Conservation (phyloP, 2,113 vertebrate genomes). For the Butorides virescens region DNA sequence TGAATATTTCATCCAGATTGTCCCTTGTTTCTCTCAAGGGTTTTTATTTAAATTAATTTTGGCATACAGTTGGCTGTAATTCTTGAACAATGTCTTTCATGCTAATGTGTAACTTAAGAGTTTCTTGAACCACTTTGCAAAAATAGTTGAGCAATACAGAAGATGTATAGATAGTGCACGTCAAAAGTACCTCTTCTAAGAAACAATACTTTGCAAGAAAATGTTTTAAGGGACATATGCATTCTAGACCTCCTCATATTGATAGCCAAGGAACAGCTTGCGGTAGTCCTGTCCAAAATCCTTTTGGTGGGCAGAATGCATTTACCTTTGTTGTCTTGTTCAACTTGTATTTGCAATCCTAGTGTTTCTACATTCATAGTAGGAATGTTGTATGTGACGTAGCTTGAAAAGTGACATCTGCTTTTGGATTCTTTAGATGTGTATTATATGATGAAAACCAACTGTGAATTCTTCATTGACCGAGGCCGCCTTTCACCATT, state of each 20-base stretch:
- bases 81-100: constrained; percentile 37
- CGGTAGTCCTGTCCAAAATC: background rate
- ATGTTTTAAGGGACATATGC: background rate
- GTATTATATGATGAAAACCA: background rate
- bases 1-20: constrained; percentile 45
- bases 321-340: background rate
- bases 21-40: constrained; percentile 41
- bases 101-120: background rate
- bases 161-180: background rate
- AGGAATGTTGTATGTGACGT: background rate
- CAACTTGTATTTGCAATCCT: background rate
- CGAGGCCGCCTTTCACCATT: background rate
- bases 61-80: constrained; percentile 4
- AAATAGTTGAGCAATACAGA: background rate
- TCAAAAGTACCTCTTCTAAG: background rate
- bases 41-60: constrained; percentile 53
- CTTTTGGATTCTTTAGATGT: background rate
- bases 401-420: background rate
- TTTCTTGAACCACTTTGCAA: constrained; percentile 27
- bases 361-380: background rate
- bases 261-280: background rate
- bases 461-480: background rate
- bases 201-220: background rate
- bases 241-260: background rate
- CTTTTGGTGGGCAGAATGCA: background rate